Conservation (phyloP, 2,888 invertebrate species). For the Brachypalpus laphriformis region DNA sequence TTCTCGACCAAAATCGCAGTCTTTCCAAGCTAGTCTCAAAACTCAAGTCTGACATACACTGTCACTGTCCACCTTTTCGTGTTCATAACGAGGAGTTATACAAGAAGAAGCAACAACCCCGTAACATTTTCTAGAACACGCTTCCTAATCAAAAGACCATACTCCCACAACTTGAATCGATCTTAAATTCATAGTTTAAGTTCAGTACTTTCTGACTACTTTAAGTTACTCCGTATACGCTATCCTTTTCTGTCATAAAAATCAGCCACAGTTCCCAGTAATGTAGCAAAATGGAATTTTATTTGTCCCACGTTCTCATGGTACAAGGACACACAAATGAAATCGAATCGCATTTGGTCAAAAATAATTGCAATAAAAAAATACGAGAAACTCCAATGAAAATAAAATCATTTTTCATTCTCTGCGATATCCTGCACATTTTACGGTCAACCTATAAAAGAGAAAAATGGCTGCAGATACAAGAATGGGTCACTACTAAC, state of each 20-base stretch:
- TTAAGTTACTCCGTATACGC: not conserved
- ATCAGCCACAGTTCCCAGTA: not conserved
- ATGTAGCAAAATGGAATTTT: constrained; percentile 62
- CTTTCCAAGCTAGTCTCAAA: no score
- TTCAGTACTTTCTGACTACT: not conserved
- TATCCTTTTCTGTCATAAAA: constrained; percentile 23
- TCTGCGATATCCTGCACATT: constrained; percentile 49
- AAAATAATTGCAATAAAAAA: constrained; percentile 48
- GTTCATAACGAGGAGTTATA: no score
- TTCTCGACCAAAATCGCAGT: no score
- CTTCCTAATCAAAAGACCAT: no score
- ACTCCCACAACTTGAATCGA: no score
- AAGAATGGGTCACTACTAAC: constrained; percentile 40
- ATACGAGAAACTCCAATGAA: constrained; percentile 27
- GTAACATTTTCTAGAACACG: no score
- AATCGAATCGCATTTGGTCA: constrained; percentile 63
- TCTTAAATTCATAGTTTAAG: not conserved
- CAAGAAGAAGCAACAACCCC: no score
- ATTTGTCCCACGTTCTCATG: constrained; percentile 51
- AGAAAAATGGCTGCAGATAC: constrained; percentile 62
- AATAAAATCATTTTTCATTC: constrained; percentile 72
- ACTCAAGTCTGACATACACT: no score
- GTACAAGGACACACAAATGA: constrained; percentile 52
- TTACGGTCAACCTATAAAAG: constrained; percentile 52
- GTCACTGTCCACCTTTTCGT: no score